phyloP scores from a whole-genome alignment of 1,140 invertebrate genomes.

The Chironomus striatipennis region DNA sequence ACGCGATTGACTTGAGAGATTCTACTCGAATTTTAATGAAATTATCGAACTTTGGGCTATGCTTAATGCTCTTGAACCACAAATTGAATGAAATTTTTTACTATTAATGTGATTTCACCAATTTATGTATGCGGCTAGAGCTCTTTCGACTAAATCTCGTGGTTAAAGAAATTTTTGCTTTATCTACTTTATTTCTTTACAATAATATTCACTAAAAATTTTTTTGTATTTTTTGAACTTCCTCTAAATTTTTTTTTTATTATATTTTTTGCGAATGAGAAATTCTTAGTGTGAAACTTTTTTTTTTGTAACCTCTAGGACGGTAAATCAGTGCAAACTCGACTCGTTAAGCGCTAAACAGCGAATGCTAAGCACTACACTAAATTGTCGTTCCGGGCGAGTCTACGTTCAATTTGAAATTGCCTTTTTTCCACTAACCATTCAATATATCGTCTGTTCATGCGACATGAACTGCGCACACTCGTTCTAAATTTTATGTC shows the following conservation, averaged over 20 bases:
- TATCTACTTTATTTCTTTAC: neutral
- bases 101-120: no score
- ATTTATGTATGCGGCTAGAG: no score
- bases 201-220: neutral
- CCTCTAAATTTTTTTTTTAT: neutral
- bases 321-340: conserved; percentile 28
- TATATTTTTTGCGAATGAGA: neutral
- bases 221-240: neutral
- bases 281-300: neutral
- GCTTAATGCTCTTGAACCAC: no score
- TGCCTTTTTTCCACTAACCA: neutral
- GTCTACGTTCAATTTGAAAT: conserved; percentile 24
- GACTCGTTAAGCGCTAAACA: conserved; percentile 27
- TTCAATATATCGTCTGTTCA: neutral
- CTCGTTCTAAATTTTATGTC: neutral
- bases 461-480: neutral
- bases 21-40: no score
- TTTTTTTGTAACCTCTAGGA: conserved; percentile 25
- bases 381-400: conserved; percentile 26
- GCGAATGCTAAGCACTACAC: conserved; percentile 26
- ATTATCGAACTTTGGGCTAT: no score
- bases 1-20: no score
- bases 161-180: neutral
- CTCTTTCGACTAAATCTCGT: no score
- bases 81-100: no score